Base-by-base conservation (phyloP, 2,113 vertebrate genomes). In the Larimichthys polyactis region DNA sequence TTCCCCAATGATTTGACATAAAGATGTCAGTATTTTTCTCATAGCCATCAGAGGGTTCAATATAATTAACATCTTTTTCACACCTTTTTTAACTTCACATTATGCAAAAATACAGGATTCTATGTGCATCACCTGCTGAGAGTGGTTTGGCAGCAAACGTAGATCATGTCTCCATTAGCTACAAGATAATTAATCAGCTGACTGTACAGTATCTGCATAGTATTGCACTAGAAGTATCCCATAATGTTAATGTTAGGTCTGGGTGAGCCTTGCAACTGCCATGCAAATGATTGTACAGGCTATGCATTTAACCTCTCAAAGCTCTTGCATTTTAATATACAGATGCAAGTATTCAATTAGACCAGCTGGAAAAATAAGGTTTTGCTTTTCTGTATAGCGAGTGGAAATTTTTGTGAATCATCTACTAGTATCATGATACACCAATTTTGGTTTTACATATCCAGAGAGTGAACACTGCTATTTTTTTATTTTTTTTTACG, bases 131-230 rank as follows among this genome's bases (percentile, higher is more conserved):
- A 89, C 88, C 86, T 87, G 85, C 86, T 84, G 86, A 49, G 78
- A 58, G 48, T 60, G 44, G 73, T n/a, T 49, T 87, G 84, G 80
- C 87, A 87, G 75, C 36, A 22, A 69, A 71, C 15, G 71, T 63
- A 22, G 69, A 74, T 85, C 68, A 71, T 65, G 22, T 84, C 78
- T 84, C 64, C 76, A 65, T 92, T 75, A 75, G 55, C 59, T 29
- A 72, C 80, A 43, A 71, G 75, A 83, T 74, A 80, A 82, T 90
- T 87, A 87, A 81, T 90, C 84, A 85, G 84, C 70, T 40, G 65
- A 48, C 71, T 70, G 46, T 67, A 70, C 27, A 19, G 49, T 68
- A 73, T 83, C 78, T 32, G 82, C 86, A 86, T 84, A 77, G 77
- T 19, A 74, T 48, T 87, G 71, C 71, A 77, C 54, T 57, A 54